Conservation (phyloP, 2,888 invertebrate species). For the Brachycybe producta region DNA sequence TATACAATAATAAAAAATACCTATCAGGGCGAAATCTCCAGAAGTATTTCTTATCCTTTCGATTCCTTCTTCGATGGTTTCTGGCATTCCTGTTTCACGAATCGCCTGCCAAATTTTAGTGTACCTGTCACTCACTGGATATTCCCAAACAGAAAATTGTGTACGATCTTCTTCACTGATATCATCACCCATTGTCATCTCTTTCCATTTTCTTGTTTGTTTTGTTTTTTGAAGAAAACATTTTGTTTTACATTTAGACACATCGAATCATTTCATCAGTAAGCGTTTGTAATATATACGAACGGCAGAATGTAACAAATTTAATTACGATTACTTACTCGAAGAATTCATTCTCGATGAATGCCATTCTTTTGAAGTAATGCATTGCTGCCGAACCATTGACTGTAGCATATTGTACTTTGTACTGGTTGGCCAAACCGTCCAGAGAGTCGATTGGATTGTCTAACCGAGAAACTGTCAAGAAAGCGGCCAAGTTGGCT, state of each 20-base stretch:
- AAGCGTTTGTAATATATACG: constrained; percentile 6
- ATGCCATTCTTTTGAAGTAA: constrained; percentile 90
- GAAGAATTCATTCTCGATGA: constrained; percentile 87
- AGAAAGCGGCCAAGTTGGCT: constrained; percentile 91
- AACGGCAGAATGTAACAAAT: neutral
- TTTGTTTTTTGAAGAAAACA: too few species aligned
- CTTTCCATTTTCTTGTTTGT: constrained; percentile 91
- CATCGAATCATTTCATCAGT: neutral
- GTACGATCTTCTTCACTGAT: constrained; percentile 77
- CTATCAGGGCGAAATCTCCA: constrained; percentile 81
- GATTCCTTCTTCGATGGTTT: constrained; percentile 63
- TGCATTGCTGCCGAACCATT: constrained; percentile 79
- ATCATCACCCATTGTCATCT: constrained; percentile 91
- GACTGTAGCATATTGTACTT: constrained; percentile 86
- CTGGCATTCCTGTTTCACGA: constrained; percentile 69
- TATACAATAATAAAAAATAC: constrained; percentile 29
- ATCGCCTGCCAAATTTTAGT: constrained; percentile 98
- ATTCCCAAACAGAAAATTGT: constrained; percentile 95
- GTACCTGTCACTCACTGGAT: constrained; percentile 95
- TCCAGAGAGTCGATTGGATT: constrained; percentile 86
- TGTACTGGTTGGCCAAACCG: constrained; percentile 88
- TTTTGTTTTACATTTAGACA: neutral
- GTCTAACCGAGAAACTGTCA: constrained; percentile 78
- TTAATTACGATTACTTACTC: constrained; percentile 48
- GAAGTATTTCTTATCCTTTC: constrained; percentile 49